These are phyloP conservation scores for Cisticola juncidis DNA, from an alignment of 2,113 vertebrate genomes.

Conservation along the genomic window DNA sequence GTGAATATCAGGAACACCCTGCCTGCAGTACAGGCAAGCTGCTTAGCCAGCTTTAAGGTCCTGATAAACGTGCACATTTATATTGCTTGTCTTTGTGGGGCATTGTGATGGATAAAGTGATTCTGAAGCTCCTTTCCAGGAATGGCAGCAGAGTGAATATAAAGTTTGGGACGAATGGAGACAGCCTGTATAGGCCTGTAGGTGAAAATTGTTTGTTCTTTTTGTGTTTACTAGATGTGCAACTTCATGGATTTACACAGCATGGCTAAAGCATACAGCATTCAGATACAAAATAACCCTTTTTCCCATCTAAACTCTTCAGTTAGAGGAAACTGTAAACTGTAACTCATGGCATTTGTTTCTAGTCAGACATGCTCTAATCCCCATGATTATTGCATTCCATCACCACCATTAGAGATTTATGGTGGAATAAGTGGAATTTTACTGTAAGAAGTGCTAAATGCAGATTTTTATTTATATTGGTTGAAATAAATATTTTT, in stretches of 20 bases:
- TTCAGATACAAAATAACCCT: constrained; percentile 63
- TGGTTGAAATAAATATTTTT: constrained; percentile 28
- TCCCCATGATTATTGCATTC: constrained; percentile 47
- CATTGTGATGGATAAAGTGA: background rate
- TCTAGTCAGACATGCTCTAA: constrained; percentile 51
- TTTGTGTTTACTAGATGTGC: constrained; percentile 52
- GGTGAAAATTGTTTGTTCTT: constrained; percentile 50
- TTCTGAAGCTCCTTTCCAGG: background rate
- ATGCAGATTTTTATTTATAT: constrained; percentile 26
- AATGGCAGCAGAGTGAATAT: background rate
- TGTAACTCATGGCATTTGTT: constrained; percentile 53
- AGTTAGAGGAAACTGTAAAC: constrained; percentile 53
- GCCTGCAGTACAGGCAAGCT: background rate
- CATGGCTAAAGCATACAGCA: constrained; percentile 8
- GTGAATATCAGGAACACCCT: background rate
- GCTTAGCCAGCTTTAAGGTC: background rate
- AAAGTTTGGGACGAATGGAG: background rate
- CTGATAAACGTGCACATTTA: background rate
- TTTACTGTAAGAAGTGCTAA: constrained; percentile 1
- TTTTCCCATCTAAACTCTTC: constrained; percentile 53
- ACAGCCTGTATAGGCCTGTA: constrained; percentile 21
- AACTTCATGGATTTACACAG: constrained; percentile 57
- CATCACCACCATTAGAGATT: background rate
- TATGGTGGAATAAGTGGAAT: constrained; percentile 47
- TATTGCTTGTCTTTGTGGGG: background rate